Percentiles rank a stretch among this genome's conserved stretches.
These are phyloP conservation scores for Phaethon lepturus DNA, from an alignment of 2,113 vertebrate genomes.

Conservation along the genomic window DNA sequence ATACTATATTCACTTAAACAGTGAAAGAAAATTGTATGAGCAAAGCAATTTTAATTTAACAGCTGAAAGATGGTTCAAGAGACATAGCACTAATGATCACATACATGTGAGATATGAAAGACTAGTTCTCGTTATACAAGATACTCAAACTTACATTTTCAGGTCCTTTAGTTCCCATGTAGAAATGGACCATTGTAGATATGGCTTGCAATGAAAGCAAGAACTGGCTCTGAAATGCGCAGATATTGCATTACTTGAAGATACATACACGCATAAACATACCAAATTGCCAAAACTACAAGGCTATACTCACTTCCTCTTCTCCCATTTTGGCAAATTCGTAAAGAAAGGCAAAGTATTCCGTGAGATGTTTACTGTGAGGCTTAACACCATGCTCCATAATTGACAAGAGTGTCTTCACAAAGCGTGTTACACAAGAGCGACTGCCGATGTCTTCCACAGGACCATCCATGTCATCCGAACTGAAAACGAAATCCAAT, in stretches of 20 bases:
- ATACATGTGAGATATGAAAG: neutral
- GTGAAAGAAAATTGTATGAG: neutral
- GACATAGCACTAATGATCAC: neutral
- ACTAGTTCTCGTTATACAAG: neutral
- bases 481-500: constrained; percentile 76
- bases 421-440: constrained; percentile 96
- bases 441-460: constrained; percentile 98
- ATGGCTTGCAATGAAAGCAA: constrained; percentile 97
- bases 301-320: constrained; percentile 85
- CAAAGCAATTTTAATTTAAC: neutral
- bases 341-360: constrained; percentile 98
- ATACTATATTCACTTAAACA: neutral
- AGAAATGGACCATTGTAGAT: constrained; percentile 99
- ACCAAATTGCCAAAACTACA: neutral
- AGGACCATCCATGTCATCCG: constrained; percentile 96
- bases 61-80: neutral
- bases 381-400: constrained; percentile 99
- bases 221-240: constrained; percentile 91
- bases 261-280: neutral
- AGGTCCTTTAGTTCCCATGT: constrained; percentile 99
- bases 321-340: constrained; percentile 99
- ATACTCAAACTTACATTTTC: constrained; percentile 88
- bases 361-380: constrained; percentile 98
- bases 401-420: constrained; percentile 95
- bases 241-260: neutral